Evolutionary conservation across 1,140 invertebrate species (phyloP), one percentile per base, ranked within the genome.

Genomic region (Streblospio benedicti): DNA sequence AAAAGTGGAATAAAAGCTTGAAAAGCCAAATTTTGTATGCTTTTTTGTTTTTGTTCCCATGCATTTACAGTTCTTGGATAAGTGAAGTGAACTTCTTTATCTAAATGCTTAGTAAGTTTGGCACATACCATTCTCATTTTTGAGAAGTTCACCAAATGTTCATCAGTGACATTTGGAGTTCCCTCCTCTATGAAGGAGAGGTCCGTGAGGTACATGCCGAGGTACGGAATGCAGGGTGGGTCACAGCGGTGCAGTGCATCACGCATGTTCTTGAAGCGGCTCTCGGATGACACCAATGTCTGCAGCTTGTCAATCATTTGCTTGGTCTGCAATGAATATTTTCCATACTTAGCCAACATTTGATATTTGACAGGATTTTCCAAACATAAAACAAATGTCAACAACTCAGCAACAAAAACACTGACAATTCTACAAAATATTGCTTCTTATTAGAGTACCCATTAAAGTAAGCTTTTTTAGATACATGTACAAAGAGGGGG

Each of bases 181-280:
- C 91, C 90, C 79, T 96, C 92, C 79, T 96, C 91, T 51, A 96
- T 93, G 74, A 94, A 94, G 0, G 90, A 91, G 9, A 96, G 78
- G 76, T 96, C 92, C 16, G 90, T 91, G 9, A 96, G 78, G 73
- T 96, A 96, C 82, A 94, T 86, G 25, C 91, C 92, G 51, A 95
- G 76, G 73, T 94, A 95, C 1, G 92, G 92, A 57, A 94, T 93
- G 70, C 90, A 93, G 0, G 91, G 91, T 41, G 91, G 91, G 77
- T 95, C 92, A 76, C 91, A 93, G 62, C 89, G 85, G 65, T 93
- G 91, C 18, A 95, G 77, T 5, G 90, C 88, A 72, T 94, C 91
- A 51, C 91, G 77, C 65, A 95, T 82, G 67, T 90, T 89, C 65
- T 91, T 83, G 73, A 94, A 95, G 45, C 91, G 80, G 23, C 91